Conservation (phyloP, 2,797 vertebrate genomes). For the Lagorchestes hirsutus region DNA sequence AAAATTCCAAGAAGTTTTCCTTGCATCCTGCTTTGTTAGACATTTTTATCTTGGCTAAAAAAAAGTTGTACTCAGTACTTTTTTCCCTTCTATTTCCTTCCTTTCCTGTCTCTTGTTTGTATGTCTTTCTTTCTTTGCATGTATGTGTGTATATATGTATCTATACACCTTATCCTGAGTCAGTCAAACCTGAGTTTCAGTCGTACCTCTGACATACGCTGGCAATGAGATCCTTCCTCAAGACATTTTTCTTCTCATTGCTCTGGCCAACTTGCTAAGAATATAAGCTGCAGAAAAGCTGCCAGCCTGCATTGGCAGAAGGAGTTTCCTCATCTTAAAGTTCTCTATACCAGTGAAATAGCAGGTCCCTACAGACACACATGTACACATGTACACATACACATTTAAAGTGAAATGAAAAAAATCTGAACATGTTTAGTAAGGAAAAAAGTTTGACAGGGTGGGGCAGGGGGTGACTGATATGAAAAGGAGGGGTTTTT, state of each 20-base stretch:
- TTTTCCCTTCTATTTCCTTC: background rate
- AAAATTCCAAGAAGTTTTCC: background rate
- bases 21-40: background rate
- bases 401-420: background rate
- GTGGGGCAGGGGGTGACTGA: background rate
- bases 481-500: conserved; percentile 1
- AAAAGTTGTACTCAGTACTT: background rate
- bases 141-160: background rate
- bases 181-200: background rate
- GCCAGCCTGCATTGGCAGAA: background rate
- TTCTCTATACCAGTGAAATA: background rate
- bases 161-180: background rate
- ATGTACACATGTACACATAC: background rate
- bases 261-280: background rate
- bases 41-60: conserved; percentile 29
- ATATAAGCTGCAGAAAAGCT: background rate
- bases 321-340: background rate
- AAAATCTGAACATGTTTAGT: background rate
- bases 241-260: background rate
- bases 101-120: background rate
- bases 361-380: background rate
- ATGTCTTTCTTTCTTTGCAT: background rate
- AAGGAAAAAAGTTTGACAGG: background rate
- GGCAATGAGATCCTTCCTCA: background rate
- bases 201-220: background rate